These are phyloP conservation scores for Glareola pratincola DNA, from an alignment of 2,113 vertebrate genomes.

Conservation along the genomic window DNA sequence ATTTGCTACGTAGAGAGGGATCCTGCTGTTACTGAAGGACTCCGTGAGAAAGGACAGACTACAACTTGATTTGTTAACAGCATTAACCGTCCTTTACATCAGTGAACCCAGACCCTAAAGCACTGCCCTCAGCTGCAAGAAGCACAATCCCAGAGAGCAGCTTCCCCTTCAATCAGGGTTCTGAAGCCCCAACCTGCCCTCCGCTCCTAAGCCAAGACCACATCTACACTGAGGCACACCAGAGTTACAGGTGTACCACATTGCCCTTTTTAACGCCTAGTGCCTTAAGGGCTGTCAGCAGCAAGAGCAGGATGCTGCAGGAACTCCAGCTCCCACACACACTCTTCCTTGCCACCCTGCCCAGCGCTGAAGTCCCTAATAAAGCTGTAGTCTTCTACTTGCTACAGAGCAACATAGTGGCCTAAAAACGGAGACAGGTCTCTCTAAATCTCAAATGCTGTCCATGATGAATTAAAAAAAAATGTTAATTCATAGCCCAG, in stretches of 20 bases:
- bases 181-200: not conserved
- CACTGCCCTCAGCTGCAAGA: not conserved
- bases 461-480: not conserved
- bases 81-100: not conserved
- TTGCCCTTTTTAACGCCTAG: accelerated
- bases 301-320: accelerated
- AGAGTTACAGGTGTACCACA: not conserved
- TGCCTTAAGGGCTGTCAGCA: not conserved
- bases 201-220: not conserved
- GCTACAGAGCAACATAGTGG: not conserved
- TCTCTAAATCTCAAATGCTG: not conserved
- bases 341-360: not conserved
- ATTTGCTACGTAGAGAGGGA: not conserved
- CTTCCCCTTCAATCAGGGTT: not conserved
- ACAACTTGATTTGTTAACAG: not conserved
- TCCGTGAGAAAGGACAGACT: not conserved
- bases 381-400: not conserved
- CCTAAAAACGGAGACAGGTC: not conserved
- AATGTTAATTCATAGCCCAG: not conserved
- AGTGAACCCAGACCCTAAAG: not conserved
- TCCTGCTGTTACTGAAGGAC: not conserved
- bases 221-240: not conserved
- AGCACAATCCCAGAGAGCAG: not conserved
- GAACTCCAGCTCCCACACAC: not conserved
- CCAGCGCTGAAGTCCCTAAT: not conserved